Conservation (phyloP, 2,888 invertebrate species). For the Catocala fraxini region DNA sequence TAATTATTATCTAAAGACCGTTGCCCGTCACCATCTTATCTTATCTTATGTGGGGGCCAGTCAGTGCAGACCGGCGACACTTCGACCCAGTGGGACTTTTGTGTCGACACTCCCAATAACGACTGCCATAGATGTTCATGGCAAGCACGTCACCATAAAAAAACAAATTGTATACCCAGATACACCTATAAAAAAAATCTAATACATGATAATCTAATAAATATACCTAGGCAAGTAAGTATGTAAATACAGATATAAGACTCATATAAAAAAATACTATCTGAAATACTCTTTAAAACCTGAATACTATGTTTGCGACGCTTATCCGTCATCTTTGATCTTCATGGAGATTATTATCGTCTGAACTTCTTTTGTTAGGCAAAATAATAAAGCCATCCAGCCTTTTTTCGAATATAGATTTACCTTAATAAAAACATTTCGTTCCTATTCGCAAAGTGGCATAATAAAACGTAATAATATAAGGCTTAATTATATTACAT, state of each 20-base stretch:
- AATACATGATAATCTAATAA: no score
- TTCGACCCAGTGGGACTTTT: no score
- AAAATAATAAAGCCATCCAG: constrained; percentile 22
- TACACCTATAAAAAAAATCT: no score
- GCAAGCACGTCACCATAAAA: no score
- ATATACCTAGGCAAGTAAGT: no score
- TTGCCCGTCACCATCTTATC: no score
- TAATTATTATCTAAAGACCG: no score
- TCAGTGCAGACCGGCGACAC: no score
- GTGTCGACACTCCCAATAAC: no score
- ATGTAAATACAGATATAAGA: not conserved
- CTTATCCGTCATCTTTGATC: constrained; percentile 12
- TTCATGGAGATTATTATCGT: constrained; percentile 31
- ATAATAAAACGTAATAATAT: not conserved
- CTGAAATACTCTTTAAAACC: constrained; percentile 18
- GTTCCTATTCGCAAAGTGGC: not conserved
- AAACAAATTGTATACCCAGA: no score
- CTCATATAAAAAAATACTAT: not conserved
- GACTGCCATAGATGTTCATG: no score
- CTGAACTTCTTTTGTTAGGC: constrained; percentile 23
- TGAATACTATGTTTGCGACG: constrained; percentile 24
- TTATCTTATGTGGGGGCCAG: no score
- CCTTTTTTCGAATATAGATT: constrained; percentile 7
- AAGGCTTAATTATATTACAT: not conserved
- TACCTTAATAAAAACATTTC: constrained; percentile 20